These are phyloP conservation scores for Zaprionus ghesquierei DNA, from an alignment of 1,140 invertebrate species.

Conservation along the genomic window DNA sequence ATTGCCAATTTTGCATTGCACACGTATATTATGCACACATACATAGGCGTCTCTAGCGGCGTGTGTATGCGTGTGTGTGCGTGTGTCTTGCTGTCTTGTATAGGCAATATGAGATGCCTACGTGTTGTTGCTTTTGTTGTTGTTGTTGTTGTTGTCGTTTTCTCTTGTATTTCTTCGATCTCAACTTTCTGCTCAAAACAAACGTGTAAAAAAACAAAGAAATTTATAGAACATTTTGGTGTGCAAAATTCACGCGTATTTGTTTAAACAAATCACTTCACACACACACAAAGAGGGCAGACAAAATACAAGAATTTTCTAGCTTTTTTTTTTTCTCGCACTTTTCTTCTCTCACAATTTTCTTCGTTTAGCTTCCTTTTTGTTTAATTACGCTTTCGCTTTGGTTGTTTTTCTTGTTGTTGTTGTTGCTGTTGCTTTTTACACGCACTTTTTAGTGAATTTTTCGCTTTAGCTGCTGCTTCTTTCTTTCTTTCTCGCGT, in stretches of 20 bases:
- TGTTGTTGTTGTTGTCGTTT: not conserved
- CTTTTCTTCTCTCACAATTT: not conserved
- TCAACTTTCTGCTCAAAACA: not conserved
- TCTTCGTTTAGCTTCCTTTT: not conserved
- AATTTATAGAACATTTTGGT: not conserved
- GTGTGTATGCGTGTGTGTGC: not conserved
- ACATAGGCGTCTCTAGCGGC: constrained; percentile 38
- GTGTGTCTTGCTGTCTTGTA: constrained; percentile 13
- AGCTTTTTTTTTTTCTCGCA: not conserved
- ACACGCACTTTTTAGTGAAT: constrained; percentile 39
- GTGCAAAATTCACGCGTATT: too few relatives aligned
- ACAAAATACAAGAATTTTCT: not conserved
- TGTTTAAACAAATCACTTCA: not conserved
- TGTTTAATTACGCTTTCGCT: constrained; percentile 23
- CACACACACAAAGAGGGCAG: not conserved
- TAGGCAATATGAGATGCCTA: not conserved
- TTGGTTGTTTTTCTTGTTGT: not conserved
- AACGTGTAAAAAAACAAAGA: not conserved
- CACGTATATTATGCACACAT: constrained; percentile 53
- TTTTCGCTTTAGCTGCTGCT: constrained; percentile 18
- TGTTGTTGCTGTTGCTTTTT: constrained; percentile 11
- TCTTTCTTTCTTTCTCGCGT: not conserved
- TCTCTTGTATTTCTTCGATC: not conserved
- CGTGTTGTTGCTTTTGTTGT: not conserved
- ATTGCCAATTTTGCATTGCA: constrained; percentile 80